Evolutionary conservation across 2,888 invertebrate species (phyloP), one percentile per base, ranked within the genome.

Genomic region (Aleiodes alternator): DNA sequence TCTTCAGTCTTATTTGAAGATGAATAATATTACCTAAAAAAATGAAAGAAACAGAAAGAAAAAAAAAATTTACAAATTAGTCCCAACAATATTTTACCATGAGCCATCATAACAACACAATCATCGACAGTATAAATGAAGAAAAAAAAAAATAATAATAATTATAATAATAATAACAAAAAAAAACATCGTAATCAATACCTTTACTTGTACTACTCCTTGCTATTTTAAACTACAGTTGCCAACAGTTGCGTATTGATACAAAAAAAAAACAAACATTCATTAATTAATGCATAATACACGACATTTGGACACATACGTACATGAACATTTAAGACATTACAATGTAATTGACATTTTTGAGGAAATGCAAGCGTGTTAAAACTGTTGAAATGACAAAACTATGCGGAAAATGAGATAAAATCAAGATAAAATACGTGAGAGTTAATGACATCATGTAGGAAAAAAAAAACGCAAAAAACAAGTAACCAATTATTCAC

Each of bases 161-260:
- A 43, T 43, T 7, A 43, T 43, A 72, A 66, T 70, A 59, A 74
- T 34, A 76, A 61, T 50, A 76, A 76, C 77, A 82, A 59, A 74
- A 34, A 76, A 61, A 57, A 76, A 76, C 78, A 82, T 81, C 82
- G 82, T 78, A 80, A 80, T 79, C 80, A 80, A 80, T 80, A 81
- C 79, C 83, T 80, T 81, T 82, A 70, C 81, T 76, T 51, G 73
- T 79, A 76, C 79, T 75, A 77, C 75, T 77, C 80, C 82, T 82
- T 85, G 83, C 80, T 78, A 82, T 81, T 81, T 78, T 68, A 72
- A 74, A 80, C 84, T 82, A 84, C 84, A 84, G 82, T 82, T 85
- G 84, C 84, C 84, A 82, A 87, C 82, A 84, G 82, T 86, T 84
- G 84, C 84, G 84, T 84, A 83, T 86, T 85, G 84, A 85, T 87